Conservation (phyloP, 1,140 invertebrate species). For the Sipha flava region DNA sequence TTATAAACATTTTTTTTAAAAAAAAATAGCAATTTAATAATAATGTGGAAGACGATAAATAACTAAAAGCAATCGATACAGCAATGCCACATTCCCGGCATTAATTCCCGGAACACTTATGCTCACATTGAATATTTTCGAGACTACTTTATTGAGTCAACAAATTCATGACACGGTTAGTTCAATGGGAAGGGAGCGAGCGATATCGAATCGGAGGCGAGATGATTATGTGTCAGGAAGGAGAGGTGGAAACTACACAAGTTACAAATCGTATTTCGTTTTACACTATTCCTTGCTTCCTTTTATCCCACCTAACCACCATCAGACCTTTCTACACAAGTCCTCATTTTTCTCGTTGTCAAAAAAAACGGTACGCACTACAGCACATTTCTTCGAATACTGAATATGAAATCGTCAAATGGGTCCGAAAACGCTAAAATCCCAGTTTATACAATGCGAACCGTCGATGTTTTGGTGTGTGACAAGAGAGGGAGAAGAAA, state of each 20-base stretch:
- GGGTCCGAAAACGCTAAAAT: background rate
- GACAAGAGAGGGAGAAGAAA: background rate
- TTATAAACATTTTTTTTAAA: background rate
- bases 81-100: background rate
- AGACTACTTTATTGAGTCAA: constrained; percentile 29
- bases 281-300: background rate
- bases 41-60: background rate
- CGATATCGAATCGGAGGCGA: background rate
- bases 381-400: background rate
- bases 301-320: no score
- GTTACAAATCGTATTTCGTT: constrained; percentile 1
- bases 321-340: no score
- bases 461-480: background rate
- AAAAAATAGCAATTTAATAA: background rate
- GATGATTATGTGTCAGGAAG: background rate
- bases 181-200: background rate
- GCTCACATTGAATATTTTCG: background rate
- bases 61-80: constrained; percentile 1
- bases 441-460: background rate
- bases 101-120: constrained; percentile 26
- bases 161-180: constrained; percentile 19
- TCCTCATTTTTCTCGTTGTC: background rate
- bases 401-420: background rate
- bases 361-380: background rate
- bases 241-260: background rate